Percentiles rank a stretch among this genome's conserved stretches.
Conservation (phyloP, 2,113 vertebrate species). For the Phrynosoma blainvillii region DNA sequence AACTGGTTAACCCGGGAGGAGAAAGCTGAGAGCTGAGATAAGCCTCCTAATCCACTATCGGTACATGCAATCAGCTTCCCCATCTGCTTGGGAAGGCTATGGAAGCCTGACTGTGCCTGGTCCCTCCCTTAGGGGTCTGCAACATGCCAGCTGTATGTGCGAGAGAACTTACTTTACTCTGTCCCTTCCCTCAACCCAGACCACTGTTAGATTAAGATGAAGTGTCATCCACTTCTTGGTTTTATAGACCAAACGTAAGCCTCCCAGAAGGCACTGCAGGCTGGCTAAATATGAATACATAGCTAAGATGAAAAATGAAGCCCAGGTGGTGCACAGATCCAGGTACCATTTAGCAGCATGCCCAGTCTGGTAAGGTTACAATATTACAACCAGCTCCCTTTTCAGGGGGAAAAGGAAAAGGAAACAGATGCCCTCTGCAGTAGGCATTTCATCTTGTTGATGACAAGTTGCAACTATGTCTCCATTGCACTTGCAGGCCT, state of each 20-base stretch:
- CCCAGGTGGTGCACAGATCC: neutral
- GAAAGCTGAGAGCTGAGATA: conserved; percentile 46
- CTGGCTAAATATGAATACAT: neutral
- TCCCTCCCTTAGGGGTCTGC: neutral
- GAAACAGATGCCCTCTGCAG: neutral
- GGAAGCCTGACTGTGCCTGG: conserved; percentile 13
- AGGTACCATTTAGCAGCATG: neutral
- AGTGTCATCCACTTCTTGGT: neutral
- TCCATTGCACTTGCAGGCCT: neutral
- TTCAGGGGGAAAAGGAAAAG: neutral
- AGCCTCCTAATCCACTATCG: conserved; percentile 53
- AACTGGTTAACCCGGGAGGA: conserved; percentile 17
- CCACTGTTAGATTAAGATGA: neutral
- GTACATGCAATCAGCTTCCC: conserved; percentile 42
- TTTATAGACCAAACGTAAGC: neutral
- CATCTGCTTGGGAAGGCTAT: conserved; percentile 42
- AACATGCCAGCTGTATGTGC: neutral
- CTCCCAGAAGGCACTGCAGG: neutral
- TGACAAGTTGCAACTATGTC: neutral
- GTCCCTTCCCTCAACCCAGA: fast-evolving
- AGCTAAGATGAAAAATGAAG: neutral
- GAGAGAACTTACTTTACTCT: conserved; percentile 30
- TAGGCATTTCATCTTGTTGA: neutral
- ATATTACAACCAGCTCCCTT: too few relatives aligned
- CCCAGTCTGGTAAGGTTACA: too few relatives aligned